These are phyloP conservation scores for Branchipolynoe longqiensis DNA, from an alignment of 2,888 invertebrate species.

Conservation along the genomic window DNA sequence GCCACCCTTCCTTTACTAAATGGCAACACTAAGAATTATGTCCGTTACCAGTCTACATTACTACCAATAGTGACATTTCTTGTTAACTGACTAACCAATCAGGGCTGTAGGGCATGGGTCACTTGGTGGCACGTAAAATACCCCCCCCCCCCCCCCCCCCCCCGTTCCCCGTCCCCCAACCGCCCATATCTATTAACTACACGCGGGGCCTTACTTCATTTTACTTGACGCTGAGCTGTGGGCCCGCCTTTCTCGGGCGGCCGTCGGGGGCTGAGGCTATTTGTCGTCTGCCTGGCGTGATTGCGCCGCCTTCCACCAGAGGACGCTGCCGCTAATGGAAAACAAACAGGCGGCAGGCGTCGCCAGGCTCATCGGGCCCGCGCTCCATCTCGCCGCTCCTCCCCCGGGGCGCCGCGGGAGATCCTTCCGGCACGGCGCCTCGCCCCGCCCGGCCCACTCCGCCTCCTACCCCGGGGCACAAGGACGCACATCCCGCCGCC, in stretches of 20 bases:
- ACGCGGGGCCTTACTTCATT: no score
- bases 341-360: not conserved
- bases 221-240: not conserved
- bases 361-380: not conserved
- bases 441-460: not conserved
- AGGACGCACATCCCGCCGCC: not conserved
- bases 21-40: no score
- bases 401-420: not conserved
- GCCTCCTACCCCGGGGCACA: not conserved
- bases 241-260: conserved; percentile 1
- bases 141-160: no score
- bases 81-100: no score
- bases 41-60: no score
- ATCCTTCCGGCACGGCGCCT: not conserved
- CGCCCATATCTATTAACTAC: no score
- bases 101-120: no score
- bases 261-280: not conserved
- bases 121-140: no score
- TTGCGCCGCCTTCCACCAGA: not conserved
- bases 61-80: no score
- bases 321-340: not conserved
- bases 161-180: no score
- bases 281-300: conserved; percentile 28
- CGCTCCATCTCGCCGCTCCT: not conserved
- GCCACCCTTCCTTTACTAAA: no score